A percentile compares a stretch with the other conserved stretches of the same genome.
These are phyloP conservation scores for Pipistrellus pygmaeus DNA, from an alignment of 2,797 vertebrate genomes.

Conservation along the genomic window DNA sequence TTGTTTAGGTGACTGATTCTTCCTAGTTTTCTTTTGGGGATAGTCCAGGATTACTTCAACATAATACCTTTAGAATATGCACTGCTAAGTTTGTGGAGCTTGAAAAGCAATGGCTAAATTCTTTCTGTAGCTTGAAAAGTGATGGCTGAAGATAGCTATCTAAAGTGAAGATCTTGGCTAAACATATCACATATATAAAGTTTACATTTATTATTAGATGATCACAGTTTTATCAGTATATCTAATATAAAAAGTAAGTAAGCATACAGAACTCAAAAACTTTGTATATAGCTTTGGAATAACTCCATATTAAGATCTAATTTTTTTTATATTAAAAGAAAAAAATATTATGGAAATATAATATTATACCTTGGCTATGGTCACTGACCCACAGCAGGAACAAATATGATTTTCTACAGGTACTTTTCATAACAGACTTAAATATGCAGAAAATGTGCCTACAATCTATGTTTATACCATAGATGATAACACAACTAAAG, in stretches of 20 bases:
- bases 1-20: background rate
- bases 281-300: background rate
- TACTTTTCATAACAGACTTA: constrained; percentile 43
- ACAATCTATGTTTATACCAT: constrained; percentile 72
- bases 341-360: constrained; percentile 51
- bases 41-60: constrained; percentile 54
- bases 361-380: background rate
- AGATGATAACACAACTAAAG: constrained; percentile 68
- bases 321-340: constrained; percentile 22
- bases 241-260: constrained; percentile 42
- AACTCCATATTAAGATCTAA: constrained; percentile 20
- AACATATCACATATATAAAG: constrained; percentile 5
- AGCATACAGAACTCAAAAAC: constrained; percentile 28
- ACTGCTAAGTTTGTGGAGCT: constrained; percentile 32
- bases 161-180: background rate
- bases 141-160: background rate
- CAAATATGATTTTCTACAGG: constrained; percentile 51
- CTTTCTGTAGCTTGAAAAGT: constrained; percentile 24
- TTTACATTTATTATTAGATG: constrained; percentile 34
- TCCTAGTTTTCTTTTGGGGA: constrained; percentile 26
- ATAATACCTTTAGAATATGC: constrained; percentile 16
- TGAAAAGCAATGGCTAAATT: background rate
- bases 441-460: constrained; percentile 66
- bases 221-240: constrained; percentile 14
- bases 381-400: constrained; percentile 50